Conservation (phyloP, 1,140 invertebrate species). For the Bombyx mandarina region DNA sequence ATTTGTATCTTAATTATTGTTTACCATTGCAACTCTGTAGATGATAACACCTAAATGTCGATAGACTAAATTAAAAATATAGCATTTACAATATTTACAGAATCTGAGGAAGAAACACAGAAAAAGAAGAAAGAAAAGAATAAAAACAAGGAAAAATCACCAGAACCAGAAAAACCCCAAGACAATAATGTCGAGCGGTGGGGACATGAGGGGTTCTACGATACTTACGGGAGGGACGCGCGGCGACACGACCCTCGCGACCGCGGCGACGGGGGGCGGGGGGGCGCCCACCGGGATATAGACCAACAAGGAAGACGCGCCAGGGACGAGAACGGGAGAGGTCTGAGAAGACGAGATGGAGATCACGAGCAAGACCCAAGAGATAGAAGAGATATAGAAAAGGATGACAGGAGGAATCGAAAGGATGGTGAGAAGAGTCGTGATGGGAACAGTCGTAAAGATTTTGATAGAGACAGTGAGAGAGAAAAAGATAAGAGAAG, state of each 20-base stretch:
- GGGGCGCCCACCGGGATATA: slow-evolving; percentile 9
- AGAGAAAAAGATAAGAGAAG: slow-evolving; percentile 12
- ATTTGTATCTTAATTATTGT: too few species aligned
- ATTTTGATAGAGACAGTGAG: slow-evolving; percentile 7
- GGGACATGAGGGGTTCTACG: slow-evolving; percentile 61
- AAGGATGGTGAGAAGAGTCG: too few species aligned
- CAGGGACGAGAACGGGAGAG: slow-evolving; percentile 1
- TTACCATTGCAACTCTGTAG: too few species aligned
- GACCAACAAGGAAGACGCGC: neutral
- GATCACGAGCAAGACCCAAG: slow-evolving; percentile 7
- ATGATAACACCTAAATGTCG: too few species aligned
- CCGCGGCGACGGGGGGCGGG: slow-evolving; percentile 6
- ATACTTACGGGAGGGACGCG: slow-evolving; percentile 50
- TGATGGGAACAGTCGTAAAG: neutral
- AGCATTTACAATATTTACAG: slow-evolving; percentile 22
- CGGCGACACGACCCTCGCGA: slow-evolving; percentile 14
- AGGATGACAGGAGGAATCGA: slow-evolving; percentile 9
- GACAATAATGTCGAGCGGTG: slow-evolving; percentile 27
- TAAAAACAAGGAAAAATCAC: slow-evolving; percentile 31
- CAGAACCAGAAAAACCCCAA: slow-evolving; percentile 27
- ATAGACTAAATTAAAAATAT: too few species aligned
- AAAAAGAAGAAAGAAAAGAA: slow-evolving; percentile 45
- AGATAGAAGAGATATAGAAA: slow-evolving; percentile 7
- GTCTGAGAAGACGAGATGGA: slow-evolving; percentile 9
- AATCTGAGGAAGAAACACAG: slow-evolving; percentile 39